phyloP scores from a whole-genome alignment of 2,888 invertebrate species.

The Luffia ferchaultella region DNA sequence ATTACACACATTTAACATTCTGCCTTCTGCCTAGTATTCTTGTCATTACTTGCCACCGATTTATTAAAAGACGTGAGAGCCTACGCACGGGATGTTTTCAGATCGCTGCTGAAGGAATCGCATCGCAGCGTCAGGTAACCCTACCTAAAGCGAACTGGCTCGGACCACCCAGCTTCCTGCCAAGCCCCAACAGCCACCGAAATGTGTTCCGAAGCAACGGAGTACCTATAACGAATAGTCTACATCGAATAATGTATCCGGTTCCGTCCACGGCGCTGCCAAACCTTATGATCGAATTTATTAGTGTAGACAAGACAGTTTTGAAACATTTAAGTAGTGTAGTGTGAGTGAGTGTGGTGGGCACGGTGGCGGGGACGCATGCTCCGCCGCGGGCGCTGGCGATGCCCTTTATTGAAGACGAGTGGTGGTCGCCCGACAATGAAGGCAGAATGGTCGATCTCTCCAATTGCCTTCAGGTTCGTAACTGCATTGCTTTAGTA shows the following conservation, averaged over 20 bases:
- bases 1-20: no score
- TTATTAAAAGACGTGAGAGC: conserved; percentile 59
- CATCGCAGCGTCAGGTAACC: conserved; percentile 55
- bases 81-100: conserved; percentile 45
- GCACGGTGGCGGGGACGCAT: conserved; percentile 71
- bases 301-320: conserved; percentile 27
- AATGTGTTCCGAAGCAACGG: conserved; percentile 48
- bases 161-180: no score
- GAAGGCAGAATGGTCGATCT: conserved; percentile 94
- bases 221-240: conserved; percentile 29
- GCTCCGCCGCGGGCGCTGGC: conserved; percentile 74
- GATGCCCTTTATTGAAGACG: conserved; percentile 97
- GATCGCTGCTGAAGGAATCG: conserved; percentile 56
- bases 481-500: not conserved
- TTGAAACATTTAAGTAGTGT: conserved; percentile 1
- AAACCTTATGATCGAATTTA: conserved; percentile 60
- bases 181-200: conserved; percentile 19
- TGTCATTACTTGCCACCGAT: no score
- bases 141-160: conserved; percentile 20
- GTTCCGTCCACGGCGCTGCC: conserved; percentile 58
- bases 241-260: conserved; percentile 54
- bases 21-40: no score
- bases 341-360: conserved; percentile 31
- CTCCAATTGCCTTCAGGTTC: conserved; percentile 86
- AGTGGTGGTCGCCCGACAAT: conserved; percentile 95